Evolutionary conservation across 2,797 vertebrate genomes (phyloP).

Genomic region (Lindbergichthys nudifrons): DNA sequence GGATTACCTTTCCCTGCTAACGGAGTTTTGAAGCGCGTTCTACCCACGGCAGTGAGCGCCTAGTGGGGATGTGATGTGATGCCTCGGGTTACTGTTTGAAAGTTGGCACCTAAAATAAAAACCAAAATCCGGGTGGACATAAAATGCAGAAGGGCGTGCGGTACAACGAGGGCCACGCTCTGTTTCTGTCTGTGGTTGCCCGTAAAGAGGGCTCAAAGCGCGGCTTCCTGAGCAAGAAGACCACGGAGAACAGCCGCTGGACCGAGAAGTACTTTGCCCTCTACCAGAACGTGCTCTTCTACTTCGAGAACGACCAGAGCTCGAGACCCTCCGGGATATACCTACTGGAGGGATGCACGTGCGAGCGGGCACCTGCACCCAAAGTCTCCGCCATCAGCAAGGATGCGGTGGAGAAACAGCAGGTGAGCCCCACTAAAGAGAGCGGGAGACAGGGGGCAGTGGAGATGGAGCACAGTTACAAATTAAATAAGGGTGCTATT

Average conservation of each 20-base stretch:
- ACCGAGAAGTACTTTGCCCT: slow-evolving; percentile 93
- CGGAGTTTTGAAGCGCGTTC: slow-evolving; percentile 25
- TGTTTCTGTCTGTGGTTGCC: slow-evolving; percentile 90
- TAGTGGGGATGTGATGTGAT: slow-evolving; percentile 36
- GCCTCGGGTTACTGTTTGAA: slow-evolving; percentile 18
- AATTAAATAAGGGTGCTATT: background rate
- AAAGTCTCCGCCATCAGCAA: slow-evolving; percentile 86
- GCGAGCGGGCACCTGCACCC: slow-evolving; percentile 89
- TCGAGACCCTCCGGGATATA: slow-evolving; percentile 91
- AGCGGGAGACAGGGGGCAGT: background rate
- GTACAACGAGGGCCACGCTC: slow-evolving; percentile 93
- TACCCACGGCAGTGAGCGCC: background rate
- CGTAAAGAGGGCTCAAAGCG: slow-evolving; percentile 91
- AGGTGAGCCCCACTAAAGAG: slow-evolving; percentile 45
- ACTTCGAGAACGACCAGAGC: slow-evolving; percentile 94
- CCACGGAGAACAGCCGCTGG: slow-evolving; percentile 93
- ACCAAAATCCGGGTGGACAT: background rate
- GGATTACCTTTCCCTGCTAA: slow-evolving; percentile 65
- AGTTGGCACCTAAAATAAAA: slow-evolving; percentile 19
- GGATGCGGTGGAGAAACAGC: slow-evolving; percentile 89
- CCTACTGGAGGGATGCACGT: slow-evolving; percentile 93
- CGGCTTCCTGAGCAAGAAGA: slow-evolving; percentile 91
- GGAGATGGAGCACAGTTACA: background rate
- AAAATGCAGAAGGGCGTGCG: slow-evolving; percentile 95
- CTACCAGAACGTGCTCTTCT: slow-evolving; percentile 94